phyloP scores from a whole-genome alignment of 2,113 vertebrate species.

The Apodemus speciosus region DNA sequence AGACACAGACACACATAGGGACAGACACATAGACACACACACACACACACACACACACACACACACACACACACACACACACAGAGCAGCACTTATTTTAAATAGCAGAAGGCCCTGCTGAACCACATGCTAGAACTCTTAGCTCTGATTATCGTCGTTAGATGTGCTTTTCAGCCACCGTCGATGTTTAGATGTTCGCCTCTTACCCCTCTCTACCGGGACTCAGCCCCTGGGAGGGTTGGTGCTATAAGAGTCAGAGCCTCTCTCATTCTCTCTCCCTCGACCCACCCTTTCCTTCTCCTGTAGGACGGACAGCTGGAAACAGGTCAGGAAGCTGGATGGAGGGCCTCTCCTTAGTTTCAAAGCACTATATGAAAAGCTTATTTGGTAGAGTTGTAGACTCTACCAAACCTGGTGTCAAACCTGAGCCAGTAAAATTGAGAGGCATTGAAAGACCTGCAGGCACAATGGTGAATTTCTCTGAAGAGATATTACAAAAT shows the following conservation, averaged over 20 bases:
- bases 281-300: neutral
- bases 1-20: too few relatives aligned
- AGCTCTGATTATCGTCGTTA: neutral
- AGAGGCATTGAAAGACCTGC: neutral
- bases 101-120: neutral
- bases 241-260: neutral
- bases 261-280: neutral
- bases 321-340: neutral
- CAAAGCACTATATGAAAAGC: neutral
- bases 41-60: neutral
- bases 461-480: neutral
- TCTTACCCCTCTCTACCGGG: neutral
- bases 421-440: neutral
- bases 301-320: neutral
- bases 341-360: neutral
- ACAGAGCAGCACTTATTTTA: neutral
- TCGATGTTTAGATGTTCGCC: neutral
- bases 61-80: neutral
- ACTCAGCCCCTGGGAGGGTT: neutral
- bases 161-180: neutral
- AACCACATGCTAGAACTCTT: neutral
- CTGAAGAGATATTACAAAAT: neutral
- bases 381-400: neutral
- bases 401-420: neutral
- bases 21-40: too few relatives aligned